A percentile compares a stretch with the other conserved stretches of the same genome.
These are phyloP conservation scores for Rutpela maculata DNA, from an alignment of 2,888 invertebrate species.

Conservation along the genomic window DNA sequence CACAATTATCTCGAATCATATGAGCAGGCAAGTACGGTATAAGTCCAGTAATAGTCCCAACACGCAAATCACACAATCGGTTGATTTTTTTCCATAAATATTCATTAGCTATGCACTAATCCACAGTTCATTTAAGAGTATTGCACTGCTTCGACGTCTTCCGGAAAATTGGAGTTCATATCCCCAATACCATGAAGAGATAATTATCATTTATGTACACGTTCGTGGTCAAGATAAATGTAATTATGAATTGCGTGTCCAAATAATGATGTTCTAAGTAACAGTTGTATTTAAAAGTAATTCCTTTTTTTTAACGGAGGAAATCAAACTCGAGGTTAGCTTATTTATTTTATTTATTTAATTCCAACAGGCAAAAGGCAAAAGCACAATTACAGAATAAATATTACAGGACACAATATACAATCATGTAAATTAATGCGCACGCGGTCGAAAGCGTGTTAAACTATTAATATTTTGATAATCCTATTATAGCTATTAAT, in stretches of 20 bases:
- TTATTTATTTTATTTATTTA: no score
- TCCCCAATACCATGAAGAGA: slow-evolving; percentile 8
- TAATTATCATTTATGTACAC: neutral
- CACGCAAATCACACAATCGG: slow-evolving; percentile 22
- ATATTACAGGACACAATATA: no score
- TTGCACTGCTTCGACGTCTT: slow-evolving; percentile 16
- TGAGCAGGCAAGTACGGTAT: slow-evolving; percentile 6
- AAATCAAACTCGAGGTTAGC: no score
- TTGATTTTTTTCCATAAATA: slow-evolving; percentile 25
- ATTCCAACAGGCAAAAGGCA: no score
- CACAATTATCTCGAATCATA: neutral
- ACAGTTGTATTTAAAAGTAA: no score
- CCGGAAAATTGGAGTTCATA: slow-evolving; percentile 12
- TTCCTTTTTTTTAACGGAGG: no score
- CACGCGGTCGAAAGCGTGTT: no score
- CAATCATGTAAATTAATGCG: no score
- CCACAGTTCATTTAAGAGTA: slow-evolving; percentile 25
- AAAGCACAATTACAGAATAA: no score
- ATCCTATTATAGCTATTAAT: no score
- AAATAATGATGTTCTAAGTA: neutral
- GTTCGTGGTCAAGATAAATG: slow-evolving; percentile 17
- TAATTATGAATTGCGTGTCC: slow-evolving; percentile 9
- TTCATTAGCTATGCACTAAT: slow-evolving; percentile 20
- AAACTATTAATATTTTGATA: no score
- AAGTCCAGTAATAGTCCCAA: neutral